Evolutionary conservation across 2,113 vertebrate species (phyloP).

Genomic region (Conger conger): DNA sequence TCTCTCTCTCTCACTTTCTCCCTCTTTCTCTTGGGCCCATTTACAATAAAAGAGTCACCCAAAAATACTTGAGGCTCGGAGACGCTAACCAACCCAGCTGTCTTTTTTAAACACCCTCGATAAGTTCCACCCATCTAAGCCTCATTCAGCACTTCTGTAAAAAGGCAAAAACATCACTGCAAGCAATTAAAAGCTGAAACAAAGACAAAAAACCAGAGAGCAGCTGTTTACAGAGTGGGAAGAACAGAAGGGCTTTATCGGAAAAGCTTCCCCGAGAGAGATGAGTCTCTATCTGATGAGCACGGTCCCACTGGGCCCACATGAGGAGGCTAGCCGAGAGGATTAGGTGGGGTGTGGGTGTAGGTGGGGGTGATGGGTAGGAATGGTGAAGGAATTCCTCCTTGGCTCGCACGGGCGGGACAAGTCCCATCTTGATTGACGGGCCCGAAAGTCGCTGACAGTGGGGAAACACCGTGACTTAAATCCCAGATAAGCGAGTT

Average conservation of each 20-base stretch:
- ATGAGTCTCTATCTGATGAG: slow-evolving; percentile 53
- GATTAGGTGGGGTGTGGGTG: slow-evolving; percentile 35
- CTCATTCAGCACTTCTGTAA: not conserved
- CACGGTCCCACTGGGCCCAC: slow-evolving; percentile 49
- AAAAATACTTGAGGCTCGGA: slow-evolving; percentile 5
- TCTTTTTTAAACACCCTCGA: not conserved
- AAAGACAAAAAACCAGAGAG: slow-evolving; percentile 37
- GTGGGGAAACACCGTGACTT: slow-evolving; percentile 62
- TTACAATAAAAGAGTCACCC: not conserved
- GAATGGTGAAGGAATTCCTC: slow-evolving; percentile 61
- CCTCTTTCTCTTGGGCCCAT: not conserved
- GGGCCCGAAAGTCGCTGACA: slow-evolving; percentile 56
- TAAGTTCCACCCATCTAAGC: not conserved
- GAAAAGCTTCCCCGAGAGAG: slow-evolving; percentile 38
- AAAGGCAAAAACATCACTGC: slow-evolving; percentile 13
- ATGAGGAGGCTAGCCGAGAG: slow-evolving; percentile 38
- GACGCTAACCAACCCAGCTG: not conserved
- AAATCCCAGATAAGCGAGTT: slow-evolving; percentile 65
- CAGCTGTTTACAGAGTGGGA: slow-evolving; percentile 53
- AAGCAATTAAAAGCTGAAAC: slow-evolving; percentile 12
- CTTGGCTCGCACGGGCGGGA: slow-evolving; percentile 42
- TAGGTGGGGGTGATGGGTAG: slow-evolving; percentile 32
- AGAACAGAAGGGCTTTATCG: slow-evolving; percentile 43
- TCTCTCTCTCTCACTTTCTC: not conserved
- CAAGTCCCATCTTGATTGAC: slow-evolving; percentile 62